Conservation (phyloP, 2,888 invertebrate genomes). For the Lasioglossum calceatum region DNA sequence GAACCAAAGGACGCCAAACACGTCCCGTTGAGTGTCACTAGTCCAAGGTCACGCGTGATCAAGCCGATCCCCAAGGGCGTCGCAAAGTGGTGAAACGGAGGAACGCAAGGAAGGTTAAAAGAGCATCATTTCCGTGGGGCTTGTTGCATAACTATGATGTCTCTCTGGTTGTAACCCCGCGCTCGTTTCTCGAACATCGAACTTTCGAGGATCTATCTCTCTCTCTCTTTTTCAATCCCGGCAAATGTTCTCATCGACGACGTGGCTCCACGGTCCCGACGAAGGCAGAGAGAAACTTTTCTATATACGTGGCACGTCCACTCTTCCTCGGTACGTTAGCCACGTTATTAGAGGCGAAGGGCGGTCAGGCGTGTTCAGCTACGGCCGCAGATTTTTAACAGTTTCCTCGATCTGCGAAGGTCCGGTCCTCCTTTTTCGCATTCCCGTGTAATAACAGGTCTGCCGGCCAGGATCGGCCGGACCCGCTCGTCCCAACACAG, state of each 20-base stretch:
- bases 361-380: conserved; percentile 56
- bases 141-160: not conserved
- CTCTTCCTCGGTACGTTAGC: conserved; percentile 57
- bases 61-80: not conserved
- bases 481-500: conserved; percentile 72
- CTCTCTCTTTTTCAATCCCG: not conserved
- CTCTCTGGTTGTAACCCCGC: not conserved
- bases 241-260: conserved; percentile 48
- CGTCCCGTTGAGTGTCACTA: not conserved
- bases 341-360: conserved; percentile 71
- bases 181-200: conserved; percentile 14
- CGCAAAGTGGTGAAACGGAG: not conserved
- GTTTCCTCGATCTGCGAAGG: conserved; percentile 70
- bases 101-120: conserved; percentile 5
- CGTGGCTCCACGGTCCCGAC: conserved; percentile 22
- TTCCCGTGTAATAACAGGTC: conserved; percentile 79
- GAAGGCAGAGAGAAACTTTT: conserved; percentile 34
- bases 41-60: not conserved
- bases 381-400: conserved; percentile 67
- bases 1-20: not conserved
- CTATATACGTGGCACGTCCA: conserved; percentile 52
- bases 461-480: conserved; percentile 67
- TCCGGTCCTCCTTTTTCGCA: conserved; percentile 76
- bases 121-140: conserved; percentile 5
- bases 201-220: not conserved